Conservation (phyloP, 2,113 vertebrate genomes). For the Manacus vitellinus region DNA sequence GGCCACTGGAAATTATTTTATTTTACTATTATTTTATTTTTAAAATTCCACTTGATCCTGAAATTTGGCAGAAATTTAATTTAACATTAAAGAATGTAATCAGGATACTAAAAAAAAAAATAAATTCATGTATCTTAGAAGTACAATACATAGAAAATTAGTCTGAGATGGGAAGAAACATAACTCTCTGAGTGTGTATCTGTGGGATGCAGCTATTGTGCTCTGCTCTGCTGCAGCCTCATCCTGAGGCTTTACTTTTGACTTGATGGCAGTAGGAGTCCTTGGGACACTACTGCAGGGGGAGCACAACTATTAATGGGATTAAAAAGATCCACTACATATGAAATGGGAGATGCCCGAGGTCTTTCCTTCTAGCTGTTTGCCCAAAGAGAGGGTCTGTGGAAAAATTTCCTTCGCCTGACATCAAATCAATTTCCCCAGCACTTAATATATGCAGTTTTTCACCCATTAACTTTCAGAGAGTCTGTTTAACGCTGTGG, state of each 20-base stretch:
- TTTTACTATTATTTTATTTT: neutral
- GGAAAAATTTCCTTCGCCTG: neutral
- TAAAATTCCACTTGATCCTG: neutral
- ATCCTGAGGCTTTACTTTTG: neutral
- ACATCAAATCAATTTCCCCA: neutral
- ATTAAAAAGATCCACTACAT: neutral
- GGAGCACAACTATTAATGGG: neutral
- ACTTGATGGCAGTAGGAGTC: neutral
- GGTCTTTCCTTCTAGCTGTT: neutral
- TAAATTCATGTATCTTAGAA: neutral
- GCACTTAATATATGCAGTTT: neutral
- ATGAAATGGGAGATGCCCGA: neutral
- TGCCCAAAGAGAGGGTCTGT: neutral
- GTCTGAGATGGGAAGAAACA: neutral
- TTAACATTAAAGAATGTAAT: neutral
- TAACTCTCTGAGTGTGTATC: fast-evolving
- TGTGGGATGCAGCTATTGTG: neutral
- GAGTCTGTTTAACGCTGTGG: neutral
- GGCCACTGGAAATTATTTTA: neutral
- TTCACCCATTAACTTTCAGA: conserved; percentile 31
- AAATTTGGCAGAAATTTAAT: neutral
- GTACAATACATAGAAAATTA: neutral
- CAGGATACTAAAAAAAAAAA: neutral
- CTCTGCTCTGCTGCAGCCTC: neutral
- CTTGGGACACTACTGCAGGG: neutral